Base-by-base conservation (phyloP, 2,888 invertebrate genomes). In the Arrhopalites spinosus region DNA sequence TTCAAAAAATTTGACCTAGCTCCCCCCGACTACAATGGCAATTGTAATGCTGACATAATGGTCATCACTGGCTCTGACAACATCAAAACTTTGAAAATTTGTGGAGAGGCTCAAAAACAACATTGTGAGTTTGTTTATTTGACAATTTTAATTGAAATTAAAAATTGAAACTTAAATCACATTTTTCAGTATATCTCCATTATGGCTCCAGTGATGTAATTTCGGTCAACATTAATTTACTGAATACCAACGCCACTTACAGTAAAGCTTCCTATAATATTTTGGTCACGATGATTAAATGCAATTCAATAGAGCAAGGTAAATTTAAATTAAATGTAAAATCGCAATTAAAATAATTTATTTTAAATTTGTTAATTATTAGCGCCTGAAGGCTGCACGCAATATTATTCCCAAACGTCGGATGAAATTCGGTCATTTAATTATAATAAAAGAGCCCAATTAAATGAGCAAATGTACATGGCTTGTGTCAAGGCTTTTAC, bases 391-490 rank as follows among this genome's bases (percentile, higher is more conserved):
- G 73, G 73, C 2, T 73, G 73, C n/a, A 50, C 73, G 17, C 63
- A 64, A 59, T 73, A 64, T 20, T 73, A 64, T 25, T 27, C 73
- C 2, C 20, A 36, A 11, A 30, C 47, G 8, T 43, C 45, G 2
- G 47, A 27, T 20, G 47, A 29, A 23, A 64, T 75, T 30, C 50
- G 20, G 0, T 30, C 56, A 5, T 75, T 75, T 45, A 75, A 75
- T 45, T 75, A 43, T 30, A 73, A 73, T 7, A 27, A 61, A 20
- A 27, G 72, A 30, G 27, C 29, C 8, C 75, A 75, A 43, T 50
- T 71, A 15, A 75, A 75, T 27, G 45, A 70, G n/a, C 63, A 75
- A 43, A 29, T 20, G n/a, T 75, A 75, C 63, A 61, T 43, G 27
- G 71, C 63, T 23, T 75, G 75, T 30, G 61, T 74, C 59, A 64